A percentile compares a stretch with the other conserved stretches of the same genome.
Conservation (phyloP, 2,797 vertebrate genomes). For the Chrysocyon brachyurus region DNA sequence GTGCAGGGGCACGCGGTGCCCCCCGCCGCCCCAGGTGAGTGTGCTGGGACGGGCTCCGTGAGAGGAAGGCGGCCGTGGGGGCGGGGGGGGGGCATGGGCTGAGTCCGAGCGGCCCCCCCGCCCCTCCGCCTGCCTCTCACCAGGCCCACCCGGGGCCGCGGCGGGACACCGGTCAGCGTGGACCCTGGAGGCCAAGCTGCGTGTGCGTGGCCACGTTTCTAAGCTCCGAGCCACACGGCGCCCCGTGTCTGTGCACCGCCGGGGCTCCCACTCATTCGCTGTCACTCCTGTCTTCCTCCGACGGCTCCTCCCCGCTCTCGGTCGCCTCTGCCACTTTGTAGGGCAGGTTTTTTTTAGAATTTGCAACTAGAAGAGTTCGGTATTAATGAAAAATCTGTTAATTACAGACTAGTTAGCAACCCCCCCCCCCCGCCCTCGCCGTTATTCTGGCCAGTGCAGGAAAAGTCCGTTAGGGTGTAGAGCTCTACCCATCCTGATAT, state of each 20-base stretch:
- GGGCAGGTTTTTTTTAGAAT: conserved; percentile 56
- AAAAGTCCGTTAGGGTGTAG: background rate
- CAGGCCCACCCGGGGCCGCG: background rate
- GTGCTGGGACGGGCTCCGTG: fast-evolving
- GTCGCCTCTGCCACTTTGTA: background rate
- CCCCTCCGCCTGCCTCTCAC: background rate
- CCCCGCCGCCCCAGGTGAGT: background rate
- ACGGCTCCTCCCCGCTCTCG: conserved; percentile 63
- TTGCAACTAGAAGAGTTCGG: conserved; percentile 52
- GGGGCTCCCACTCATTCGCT: conserved; percentile 76
- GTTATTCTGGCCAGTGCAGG: background rate
- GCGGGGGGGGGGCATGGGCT: background rate
- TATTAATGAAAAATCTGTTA: background rate
- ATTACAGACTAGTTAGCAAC: background rate
- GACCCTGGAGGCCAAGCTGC: background rate
- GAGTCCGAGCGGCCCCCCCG: background rate
- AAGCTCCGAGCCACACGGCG: background rate
- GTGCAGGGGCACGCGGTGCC: fast-evolving
- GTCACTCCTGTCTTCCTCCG: conserved; percentile 71
- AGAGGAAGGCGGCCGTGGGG: background rate
- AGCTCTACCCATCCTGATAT: background rate
- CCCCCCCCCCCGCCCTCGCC: background rate
- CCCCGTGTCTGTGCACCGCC: no score
- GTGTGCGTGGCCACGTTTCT: background rate
- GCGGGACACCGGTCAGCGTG: background rate